These are phyloP conservation scores for Camponotus vicinus DNA, from an alignment of 1,140 invertebrate genomes.

Conservation along the genomic window DNA sequence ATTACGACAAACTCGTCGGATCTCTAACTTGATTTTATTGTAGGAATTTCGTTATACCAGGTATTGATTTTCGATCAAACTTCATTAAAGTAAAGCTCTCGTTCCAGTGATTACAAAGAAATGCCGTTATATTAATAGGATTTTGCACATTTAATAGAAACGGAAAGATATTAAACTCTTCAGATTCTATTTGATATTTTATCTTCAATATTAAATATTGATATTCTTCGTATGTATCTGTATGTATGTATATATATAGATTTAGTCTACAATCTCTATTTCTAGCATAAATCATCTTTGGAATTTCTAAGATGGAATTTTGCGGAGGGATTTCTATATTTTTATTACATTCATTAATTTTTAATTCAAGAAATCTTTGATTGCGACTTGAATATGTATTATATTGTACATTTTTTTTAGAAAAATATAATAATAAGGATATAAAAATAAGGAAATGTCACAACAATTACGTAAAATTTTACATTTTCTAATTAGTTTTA, in stretches of 20 bases:
- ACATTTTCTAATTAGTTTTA: background rate
- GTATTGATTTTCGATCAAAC: constrained; percentile 53
- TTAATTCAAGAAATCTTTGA: background rate
- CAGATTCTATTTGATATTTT: constrained; percentile 34
- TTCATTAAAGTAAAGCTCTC: constrained; percentile 49
- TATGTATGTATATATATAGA: too few relatives aligned
- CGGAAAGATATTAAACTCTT: constrained; percentile 41
- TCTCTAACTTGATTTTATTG: constrained; percentile 40
- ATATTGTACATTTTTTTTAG: background rate
- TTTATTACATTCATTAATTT: background rate
- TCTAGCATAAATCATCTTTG: background rate
- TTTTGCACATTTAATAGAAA: constrained; percentile 41
- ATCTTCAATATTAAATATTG: constrained; percentile 32
- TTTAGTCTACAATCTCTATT: too few relatives aligned
- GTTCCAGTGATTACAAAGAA: constrained; percentile 48
- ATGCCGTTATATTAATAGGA: constrained; percentile 52
- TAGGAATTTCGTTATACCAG: constrained; percentile 34
- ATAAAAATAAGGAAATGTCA: background rate
- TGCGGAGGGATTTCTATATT: background rate
- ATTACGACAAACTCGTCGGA: constrained; percentile 29
- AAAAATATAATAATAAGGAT: too few relatives aligned
- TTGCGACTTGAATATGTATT: background rate
- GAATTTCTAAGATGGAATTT: background rate
- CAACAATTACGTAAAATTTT: background rate
- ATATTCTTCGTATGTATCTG: constrained; percentile 14